Evolutionary conservation across 2,888 invertebrate genomes (phyloP).

Genomic region (Oscheius sp.): DNA sequence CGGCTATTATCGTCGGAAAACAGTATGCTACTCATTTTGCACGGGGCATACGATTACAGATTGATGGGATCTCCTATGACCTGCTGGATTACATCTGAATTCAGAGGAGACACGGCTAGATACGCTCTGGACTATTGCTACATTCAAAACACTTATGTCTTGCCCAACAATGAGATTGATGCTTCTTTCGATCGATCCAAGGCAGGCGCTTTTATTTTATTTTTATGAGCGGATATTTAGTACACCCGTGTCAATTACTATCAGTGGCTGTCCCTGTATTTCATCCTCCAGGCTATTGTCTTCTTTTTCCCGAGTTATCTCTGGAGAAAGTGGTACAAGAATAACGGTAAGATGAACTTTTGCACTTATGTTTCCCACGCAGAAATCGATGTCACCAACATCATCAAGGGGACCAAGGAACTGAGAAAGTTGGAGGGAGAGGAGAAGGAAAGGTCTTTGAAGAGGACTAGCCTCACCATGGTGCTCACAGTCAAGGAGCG

Average conservation of each 20-base stretch:
- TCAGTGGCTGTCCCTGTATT: conserved; percentile 20
- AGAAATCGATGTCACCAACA: background rate
- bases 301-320: conserved; percentile 27
- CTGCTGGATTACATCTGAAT: conserved; percentile 17
- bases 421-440: background rate
- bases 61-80: conserved; percentile 30
- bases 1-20: conserved; percentile 22
- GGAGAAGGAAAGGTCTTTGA: background rate
- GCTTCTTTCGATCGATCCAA: no score
- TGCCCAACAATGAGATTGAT: background rate
- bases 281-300: conserved; percentile 21
- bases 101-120: background rate
- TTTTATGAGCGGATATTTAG: background rate
- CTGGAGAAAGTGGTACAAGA: conserved; percentile 16
- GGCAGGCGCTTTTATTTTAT: no score
- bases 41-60: background rate
- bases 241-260: conserved; percentile 22
- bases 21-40: conserved; percentile 2
- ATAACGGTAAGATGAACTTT: conserved; percentile 1
- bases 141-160: conserved; percentile 33
- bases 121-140: conserved; percentile 30
- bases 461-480: background rate
- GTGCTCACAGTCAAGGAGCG: background rate
- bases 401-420: background rate
- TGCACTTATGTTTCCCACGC: background rate